Conservation (phyloP, 2,113 vertebrate species). For the Trichechus manatus region DNA sequence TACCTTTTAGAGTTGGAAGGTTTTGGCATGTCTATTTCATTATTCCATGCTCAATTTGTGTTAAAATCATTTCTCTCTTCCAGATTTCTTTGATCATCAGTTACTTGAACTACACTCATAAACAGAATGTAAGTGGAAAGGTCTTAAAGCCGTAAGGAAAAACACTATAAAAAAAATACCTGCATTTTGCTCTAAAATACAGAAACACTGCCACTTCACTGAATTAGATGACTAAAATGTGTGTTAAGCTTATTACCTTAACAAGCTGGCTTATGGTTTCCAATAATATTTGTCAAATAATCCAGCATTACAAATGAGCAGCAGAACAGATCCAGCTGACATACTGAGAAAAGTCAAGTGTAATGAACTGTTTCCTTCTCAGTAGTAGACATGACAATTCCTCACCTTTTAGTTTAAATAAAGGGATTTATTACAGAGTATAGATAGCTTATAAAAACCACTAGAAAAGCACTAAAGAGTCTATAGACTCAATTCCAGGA, state of each 20-base stretch:
- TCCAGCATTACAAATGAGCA: background rate
- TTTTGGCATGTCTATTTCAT: background rate
- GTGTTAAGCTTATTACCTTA: constrained; percentile 3
- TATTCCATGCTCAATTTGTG: background rate
- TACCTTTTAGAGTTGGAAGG: background rate
- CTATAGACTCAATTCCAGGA: background rate
- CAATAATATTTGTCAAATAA: background rate
- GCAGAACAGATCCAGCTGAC: background rate
- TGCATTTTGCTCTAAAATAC: constrained; percentile 35
- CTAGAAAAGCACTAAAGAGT: background rate
- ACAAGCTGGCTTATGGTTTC: constrained; percentile 28
- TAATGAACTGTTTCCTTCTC: constrained; percentile 39
- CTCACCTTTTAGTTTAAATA: background rate
- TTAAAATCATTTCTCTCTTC: constrained; percentile 30
- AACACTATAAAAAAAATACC: background rate
- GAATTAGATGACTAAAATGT: background rate
- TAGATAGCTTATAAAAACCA: background rate
- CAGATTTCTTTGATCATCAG: background rate
- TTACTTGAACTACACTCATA: background rate
- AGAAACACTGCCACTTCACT: background rate
- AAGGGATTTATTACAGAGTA: background rate
- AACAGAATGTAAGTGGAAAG: background rate
- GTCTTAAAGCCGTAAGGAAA: background rate
- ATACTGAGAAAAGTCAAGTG: background rate
- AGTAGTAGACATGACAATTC: background rate